Base-by-base conservation (phyloP, 2,888 invertebrate species). In the Tetranychus truncatus region DNA sequence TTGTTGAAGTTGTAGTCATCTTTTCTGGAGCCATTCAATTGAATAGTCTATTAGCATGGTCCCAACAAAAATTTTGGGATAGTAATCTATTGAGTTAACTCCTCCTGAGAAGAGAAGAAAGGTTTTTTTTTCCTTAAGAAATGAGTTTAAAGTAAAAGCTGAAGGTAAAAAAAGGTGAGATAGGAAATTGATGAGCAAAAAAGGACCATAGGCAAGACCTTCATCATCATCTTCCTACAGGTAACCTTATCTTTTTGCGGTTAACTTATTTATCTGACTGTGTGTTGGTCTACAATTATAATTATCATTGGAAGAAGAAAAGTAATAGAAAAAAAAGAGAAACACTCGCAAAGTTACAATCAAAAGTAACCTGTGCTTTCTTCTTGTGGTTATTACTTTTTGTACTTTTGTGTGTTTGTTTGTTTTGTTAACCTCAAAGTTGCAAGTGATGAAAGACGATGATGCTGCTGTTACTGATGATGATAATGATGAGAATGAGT, bases 181-280 rank as follows among this genome's bases (percentile, higher is more conserved):
- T 55, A 55, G 55, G 55, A 55, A 55, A 55, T 55, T 55, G 55
- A 55, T 55, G 55, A 55, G 55, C 11, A 55, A 55, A 55, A 55
- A 55, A 55, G 6, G 55, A 55, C 55, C 55, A 55, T 55, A 55
- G 55, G 55, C 55, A 55, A 55, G 55, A 55, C 55, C 15, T 55
- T 55, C 55, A 15, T 55, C 34, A 55, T 55, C 55, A 15, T 55
- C 55, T 55, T 55, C 21, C 15, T 69, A 11, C 34, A 24, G 21
- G 69, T 69, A 24, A 69, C 69, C 69, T 69, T n/a, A 69, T 21
- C 34, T 69, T 24, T 69, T 69, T 21, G 69, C n/a, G 34, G 21
- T 24, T 21, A 69, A 69, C 15, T 69, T 72, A 15, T 72, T 20
- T 72, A 24, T 46, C 72, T 72, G 34, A 34, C 72, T 46, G n/a